Evolutionary conservation across 1,140 invertebrate species (phyloP).

Genomic region (Glossosoma conforme): DNA sequence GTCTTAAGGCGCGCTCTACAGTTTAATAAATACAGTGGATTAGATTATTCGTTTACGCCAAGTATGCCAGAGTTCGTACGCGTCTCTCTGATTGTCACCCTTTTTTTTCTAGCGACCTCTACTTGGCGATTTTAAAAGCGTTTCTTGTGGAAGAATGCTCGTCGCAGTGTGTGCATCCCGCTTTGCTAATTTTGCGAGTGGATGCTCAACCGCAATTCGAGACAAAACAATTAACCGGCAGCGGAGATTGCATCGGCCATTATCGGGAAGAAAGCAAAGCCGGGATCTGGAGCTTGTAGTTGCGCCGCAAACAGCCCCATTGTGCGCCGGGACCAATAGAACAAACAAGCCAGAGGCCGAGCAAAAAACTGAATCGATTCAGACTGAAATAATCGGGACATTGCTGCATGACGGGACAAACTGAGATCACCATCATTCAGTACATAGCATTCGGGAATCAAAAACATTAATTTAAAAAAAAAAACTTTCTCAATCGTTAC

Average conservation of each 20-base stretch:
- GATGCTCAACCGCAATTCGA: neutral
- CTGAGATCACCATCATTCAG: too few relatives aligned
- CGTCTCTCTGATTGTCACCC: neutral
- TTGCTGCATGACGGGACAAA: conserved; percentile 16
- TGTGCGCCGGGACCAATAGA: conserved; percentile 23
- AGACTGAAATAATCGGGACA: conserved; percentile 10
- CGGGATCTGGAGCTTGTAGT: conserved; percentile 1
- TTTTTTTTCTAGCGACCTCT: neutral
- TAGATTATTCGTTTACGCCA: too few relatives aligned
- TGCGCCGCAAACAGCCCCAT: conserved; percentile 17
- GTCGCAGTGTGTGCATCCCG: too few relatives aligned
- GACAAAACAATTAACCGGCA: conserved; percentile 23
- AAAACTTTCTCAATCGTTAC: too few relatives aligned
- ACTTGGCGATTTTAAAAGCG: too few relatives aligned
- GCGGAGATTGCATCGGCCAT: conserved; percentile 26
- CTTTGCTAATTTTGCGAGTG: too few relatives aligned
- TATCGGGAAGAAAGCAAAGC: conserved; percentile 7
- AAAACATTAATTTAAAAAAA: too few relatives aligned
- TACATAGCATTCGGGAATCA: too few relatives aligned
- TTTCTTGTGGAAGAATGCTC: too few relatives aligned
- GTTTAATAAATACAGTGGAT: too few relatives aligned
- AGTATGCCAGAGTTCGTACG: too few relatives aligned
- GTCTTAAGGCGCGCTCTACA: too few relatives aligned
- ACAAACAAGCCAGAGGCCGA: conserved; percentile 14
- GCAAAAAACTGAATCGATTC: conserved; percentile 23